A percentile compares a stretch with the other conserved stretches of the same genome.
phyloP scores from a whole-genome alignment of 1,140 invertebrate genomes.

The Ectropis grisescens region DNA sequence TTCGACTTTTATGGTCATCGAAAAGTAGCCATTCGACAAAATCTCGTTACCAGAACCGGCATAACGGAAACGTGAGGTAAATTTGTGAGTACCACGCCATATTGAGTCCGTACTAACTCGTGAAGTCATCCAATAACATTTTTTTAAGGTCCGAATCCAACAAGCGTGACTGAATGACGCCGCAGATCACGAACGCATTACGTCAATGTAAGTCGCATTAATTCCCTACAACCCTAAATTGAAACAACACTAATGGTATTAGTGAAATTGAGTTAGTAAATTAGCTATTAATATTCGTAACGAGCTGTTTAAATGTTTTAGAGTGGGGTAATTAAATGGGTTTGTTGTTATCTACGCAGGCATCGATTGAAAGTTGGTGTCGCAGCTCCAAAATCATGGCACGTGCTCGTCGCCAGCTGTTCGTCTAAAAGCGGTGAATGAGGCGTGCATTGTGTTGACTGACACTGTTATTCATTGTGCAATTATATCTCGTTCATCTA shows the following conservation, averaged over 20 bases:
- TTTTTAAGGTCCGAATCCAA: too few species aligned
- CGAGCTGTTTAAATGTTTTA: slow-evolving; percentile 20
- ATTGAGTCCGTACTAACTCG: too few species aligned
- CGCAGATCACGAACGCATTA: slow-evolving; percentile 22
- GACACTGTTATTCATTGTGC: slow-evolving; percentile 29
- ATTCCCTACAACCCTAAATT: slow-evolving; percentile 13
- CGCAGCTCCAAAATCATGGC: too few species aligned
- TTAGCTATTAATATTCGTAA: slow-evolving; percentile 20
- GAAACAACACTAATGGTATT: slow-evolving; percentile 19
- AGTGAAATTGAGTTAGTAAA: slow-evolving; percentile 10
- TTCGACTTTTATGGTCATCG: slow-evolving; percentile 26
- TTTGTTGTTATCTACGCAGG: background rate
- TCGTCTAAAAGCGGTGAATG: slow-evolving; percentile 29
- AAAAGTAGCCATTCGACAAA: slow-evolving; percentile 17
- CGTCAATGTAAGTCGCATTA: slow-evolving; percentile 14
- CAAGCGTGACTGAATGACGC: slow-evolving; percentile 11
- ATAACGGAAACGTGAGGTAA: slow-evolving; percentile 15
- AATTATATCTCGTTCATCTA: slow-evolving; percentile 32
- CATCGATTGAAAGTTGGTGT: too few species aligned
- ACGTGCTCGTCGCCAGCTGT: slow-evolving; percentile 33
- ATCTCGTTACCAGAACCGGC: slow-evolving; percentile 15
- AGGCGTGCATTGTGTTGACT: slow-evolving; percentile 21
- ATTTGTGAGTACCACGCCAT: too few species aligned
- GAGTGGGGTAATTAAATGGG: background rate
- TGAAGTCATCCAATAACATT: too few species aligned